Evolutionary conservation across 2,797 vertebrate species (phyloP), one percentile per base, ranked within the genome.

Genomic region (Cossypha niveicapilla): DNA sequence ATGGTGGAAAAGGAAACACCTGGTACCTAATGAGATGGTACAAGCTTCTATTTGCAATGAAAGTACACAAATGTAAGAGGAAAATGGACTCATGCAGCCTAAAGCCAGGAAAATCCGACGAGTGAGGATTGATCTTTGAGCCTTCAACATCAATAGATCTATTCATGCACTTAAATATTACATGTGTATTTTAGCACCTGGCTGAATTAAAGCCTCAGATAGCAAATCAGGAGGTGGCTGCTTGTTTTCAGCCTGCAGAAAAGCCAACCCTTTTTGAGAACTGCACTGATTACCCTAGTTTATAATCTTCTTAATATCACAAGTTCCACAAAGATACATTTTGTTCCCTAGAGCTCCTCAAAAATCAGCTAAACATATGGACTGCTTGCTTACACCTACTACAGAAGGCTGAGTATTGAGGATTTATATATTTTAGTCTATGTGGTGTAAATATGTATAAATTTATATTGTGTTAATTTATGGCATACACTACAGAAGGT

Each of bases 381-480:
- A 97, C 97, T 95, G 96, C 97, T 97, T 97, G 96, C 96, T 97
- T 97, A 97, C 97, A 98, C 97, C 97, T 97, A 97, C 95, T 96
- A 97, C 96, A 96, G 96, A 96, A 97, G 96, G 96, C 95, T 97
- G 96, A 97, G 96, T 97, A 97, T 97, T 97, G 97, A 97, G 95
- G 96, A 98, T 97, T 97, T 98, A 97, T 98, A 97, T 98, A 97
- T 97, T 97, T 97, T 97, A 97, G 96, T 96, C 97, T 96, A 96
- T 97, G 96, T 98, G 97, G 97, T 98, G 96, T 98, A 98, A 98
- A 98, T 97, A 97, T 97, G 97, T 97, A 98, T 97, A 98, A 97
- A 98, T 98, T 97, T 98, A 98, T 97, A 97, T 97, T 97, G 97
- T 98, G 98, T 96, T 98, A 98, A 98, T 98, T 98, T 98, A 98